Evolutionary conservation across 2,797 vertebrate species (phyloP).

Genomic region (Smutsia gigantea): DNA sequence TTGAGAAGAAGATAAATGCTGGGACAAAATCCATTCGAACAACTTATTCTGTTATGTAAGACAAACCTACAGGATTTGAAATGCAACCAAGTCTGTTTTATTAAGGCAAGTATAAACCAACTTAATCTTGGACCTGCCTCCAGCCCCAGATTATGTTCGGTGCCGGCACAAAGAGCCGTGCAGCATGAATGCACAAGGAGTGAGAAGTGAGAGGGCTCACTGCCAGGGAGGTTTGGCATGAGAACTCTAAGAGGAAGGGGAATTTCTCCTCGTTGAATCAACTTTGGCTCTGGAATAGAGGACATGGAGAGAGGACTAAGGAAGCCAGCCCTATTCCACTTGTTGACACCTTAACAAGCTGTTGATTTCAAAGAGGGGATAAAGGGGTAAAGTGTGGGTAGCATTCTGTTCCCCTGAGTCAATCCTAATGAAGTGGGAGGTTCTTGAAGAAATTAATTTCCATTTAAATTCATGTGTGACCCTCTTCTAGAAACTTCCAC

Average conservation of each 20-base stretch:
- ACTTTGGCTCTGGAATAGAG: conserved; percentile 77
- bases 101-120: conserved; percentile 72
- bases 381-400: conserved; percentile 76
- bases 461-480: conserved; percentile 81
- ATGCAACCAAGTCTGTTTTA: conserved; percentile 74
- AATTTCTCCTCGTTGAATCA: conserved; percentile 75
- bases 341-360: conserved; percentile 83
- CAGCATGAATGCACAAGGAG: conserved; percentile 75
- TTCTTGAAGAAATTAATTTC: conserved; percentile 82
- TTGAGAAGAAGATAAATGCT: conserved; percentile 71
- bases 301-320: conserved; percentile 55
- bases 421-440: conserved; percentile 80
- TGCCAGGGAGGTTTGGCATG: conserved; percentile 77
- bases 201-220: conserved; percentile 49
- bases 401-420: conserved; percentile 79
- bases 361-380: conserved; percentile 78
- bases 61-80: conserved; percentile 74
- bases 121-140: conserved; percentile 79
- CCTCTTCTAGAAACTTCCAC: conserved; percentile 74
- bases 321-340: conserved; percentile 73
- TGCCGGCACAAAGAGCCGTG: conserved; percentile 68
- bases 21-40: conserved; percentile 60
- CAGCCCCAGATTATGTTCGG: conserved; percentile 72
- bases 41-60: conserved; percentile 74
- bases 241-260: conserved; percentile 73